Percentiles rank a stretch among this genome's conserved stretches.
Evolutionary conservation across 2,797 vertebrate species (phyloP).

Genomic region (Vultur gryphus): DNA sequence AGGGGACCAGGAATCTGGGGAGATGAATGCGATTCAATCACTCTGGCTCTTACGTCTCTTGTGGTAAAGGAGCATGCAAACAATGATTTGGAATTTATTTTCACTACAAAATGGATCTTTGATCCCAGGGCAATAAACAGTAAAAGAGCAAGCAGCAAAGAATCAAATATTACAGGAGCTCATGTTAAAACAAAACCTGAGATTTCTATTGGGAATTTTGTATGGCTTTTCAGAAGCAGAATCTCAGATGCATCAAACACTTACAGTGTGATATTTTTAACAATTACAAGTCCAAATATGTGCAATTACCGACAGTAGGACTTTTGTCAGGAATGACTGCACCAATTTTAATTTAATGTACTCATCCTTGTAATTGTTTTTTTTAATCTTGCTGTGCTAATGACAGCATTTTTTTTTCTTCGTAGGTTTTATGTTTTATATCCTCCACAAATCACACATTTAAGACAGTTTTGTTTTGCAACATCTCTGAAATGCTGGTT

Average conservation of each 20-base stretch:
- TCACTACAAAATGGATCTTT: neutral
- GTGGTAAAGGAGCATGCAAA: neutral
- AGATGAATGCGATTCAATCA: neutral
- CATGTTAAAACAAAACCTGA: neutral
- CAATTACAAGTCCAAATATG: constrained; percentile 20
- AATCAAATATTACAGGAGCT: neutral
- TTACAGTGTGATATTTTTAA: constrained; percentile 26
- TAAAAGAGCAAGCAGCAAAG: neutral
- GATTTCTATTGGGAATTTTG: neutral
- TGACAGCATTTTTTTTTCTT: neutral
- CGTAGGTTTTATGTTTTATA: constrained; percentile 22
- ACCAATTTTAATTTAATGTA: constrained; percentile 40
- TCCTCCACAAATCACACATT: constrained; percentile 15
- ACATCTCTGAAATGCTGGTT: neutral
- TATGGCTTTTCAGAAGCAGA: neutral
- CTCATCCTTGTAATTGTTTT: constrained; percentile 51
- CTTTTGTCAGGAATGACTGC: constrained; percentile 35
- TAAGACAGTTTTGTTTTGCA: constrained; percentile 28
- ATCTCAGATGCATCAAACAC: neutral
- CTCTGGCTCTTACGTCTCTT: neutral
- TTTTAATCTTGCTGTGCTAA: constrained; percentile 26
- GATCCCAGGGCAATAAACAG: constrained; percentile 9
- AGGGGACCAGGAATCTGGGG: neutral
- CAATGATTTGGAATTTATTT: constrained; percentile 15
- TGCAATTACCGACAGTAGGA: neutral